Evolutionary conservation across 2,113 vertebrate species (phyloP).

Genomic region (Pseudorhombus dupliciocellatus): DNA sequence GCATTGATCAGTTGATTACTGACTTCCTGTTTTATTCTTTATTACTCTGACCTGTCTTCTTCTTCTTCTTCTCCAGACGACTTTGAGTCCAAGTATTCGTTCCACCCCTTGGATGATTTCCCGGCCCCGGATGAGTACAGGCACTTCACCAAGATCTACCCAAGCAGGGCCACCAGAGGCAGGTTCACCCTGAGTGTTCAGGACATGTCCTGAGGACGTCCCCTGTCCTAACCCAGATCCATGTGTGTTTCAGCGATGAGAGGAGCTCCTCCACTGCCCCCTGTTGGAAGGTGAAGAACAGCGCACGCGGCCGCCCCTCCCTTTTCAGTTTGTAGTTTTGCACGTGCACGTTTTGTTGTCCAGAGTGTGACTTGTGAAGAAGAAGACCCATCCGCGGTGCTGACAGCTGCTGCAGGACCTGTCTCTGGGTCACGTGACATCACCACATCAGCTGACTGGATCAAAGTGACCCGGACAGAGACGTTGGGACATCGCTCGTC

Average conservation of each 20-base stretch:
- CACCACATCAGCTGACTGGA: background rate
- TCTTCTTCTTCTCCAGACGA: constrained; percentile 84
- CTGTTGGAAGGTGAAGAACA: constrained; percentile 73
- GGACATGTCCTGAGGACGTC: too few relatives aligned
- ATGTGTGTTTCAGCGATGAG: constrained; percentile 68
- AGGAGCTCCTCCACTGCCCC: constrained; percentile 77
- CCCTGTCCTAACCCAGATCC: background rate
- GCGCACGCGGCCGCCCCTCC: background rate
- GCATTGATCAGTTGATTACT: background rate
- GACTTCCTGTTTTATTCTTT: too few relatives aligned
- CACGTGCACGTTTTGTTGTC: background rate
- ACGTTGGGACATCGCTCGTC: background rate
- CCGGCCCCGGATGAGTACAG: constrained; percentile 94
- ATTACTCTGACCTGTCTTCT: too few relatives aligned
- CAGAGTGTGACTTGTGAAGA: background rate
- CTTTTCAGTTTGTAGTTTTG: background rate
- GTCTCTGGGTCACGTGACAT: background rate
- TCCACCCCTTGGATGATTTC: constrained; percentile 94
- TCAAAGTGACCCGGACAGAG: background rate
- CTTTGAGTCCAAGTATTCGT: constrained; percentile 97
- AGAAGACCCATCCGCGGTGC: background rate
- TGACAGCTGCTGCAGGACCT: background rate
- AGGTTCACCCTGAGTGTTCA: too few relatives aligned
- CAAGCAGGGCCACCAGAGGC: constrained; percentile 95
- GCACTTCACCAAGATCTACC: constrained; percentile 94